phyloP scores from a whole-genome alignment of 2,888 invertebrate genomes.

The Vandiemenella viatica region DNA sequence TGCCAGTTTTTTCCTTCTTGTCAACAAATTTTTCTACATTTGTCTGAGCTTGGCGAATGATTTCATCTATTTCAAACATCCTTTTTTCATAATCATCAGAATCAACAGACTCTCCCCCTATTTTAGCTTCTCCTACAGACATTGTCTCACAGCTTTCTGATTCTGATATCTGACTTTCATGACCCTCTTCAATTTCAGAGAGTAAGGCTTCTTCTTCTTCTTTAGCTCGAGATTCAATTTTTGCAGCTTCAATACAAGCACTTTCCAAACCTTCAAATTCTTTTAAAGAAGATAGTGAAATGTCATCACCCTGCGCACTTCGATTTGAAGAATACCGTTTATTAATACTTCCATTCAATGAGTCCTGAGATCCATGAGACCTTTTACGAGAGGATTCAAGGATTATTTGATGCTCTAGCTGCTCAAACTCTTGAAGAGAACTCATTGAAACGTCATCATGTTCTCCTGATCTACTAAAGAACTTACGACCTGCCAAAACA shows the following conservation, averaged over 20 bases:
- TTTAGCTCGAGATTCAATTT: conserved; percentile 66
- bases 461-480: conserved; percentile 67
- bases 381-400: conserved; percentile 54
- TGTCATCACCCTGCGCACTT: conserved; percentile 67
- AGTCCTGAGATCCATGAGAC: conserved; percentile 67
- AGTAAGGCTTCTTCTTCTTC: conserved; percentile 66
- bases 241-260: conserved; percentile 70
- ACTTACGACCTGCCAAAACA: conserved; percentile 65
- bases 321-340: conserved; percentile 45
- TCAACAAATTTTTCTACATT: conserved; percentile 48
- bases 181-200: conserved; percentile 38
- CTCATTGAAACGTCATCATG: conserved; percentile 85
- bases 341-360: conserved; percentile 53
- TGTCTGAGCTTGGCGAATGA: conserved; percentile 47
- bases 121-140: conserved; percentile 26
- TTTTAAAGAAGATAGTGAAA: conserved; percentile 72
- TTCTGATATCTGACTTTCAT: conserved; percentile 38
- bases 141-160: conserved; percentile 43
- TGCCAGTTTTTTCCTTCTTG: conserved; percentile 21
- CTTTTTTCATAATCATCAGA: conserved; percentile 47
- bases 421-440: conserved; percentile 88
- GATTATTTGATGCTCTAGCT: conserved; percentile 68
- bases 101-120: conserved; percentile 34
- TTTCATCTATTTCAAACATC: conserved; percentile 53
- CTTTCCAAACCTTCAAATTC: conserved; percentile 87